Base-by-base conservation (phyloP, 2,113 vertebrate genomes). In the Tachycineta bicolor region DNA sequence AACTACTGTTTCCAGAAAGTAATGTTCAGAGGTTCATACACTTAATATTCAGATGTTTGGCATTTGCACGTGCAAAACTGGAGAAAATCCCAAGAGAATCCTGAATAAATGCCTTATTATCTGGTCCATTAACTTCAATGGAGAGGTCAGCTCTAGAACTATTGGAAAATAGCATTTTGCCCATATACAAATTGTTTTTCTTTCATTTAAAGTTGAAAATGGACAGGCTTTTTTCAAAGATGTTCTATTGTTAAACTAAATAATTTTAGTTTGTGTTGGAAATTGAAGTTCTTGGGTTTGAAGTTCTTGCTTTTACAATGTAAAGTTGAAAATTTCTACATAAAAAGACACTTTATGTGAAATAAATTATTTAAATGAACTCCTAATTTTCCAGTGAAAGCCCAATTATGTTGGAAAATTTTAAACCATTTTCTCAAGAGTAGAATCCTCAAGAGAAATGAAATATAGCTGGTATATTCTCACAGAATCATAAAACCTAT, bases 341-440 rank as follows among this genome's bases (percentile, higher is more conserved):
- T 96, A 91, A 94, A 95, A 94, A 96, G 96, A 95, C 96, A 94
- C 89, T 96, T 96, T 94, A 92, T 90, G 89, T 92, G 95, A 97
- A 95, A 96, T 96, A 96, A 97, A 97, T 96, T 96, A 97, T 97
- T 96, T 95, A 97, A 97, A 96, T 96, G 95, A 96, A 93, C 81
- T 94, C 89, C 89, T 96, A 95, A 97, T 97, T 96, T 96, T 95
- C 94, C 81, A 94, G 87, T 96, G 95, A 97, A 95, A 97, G 95
- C 90, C 84, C 96, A 95, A 96, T 97, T 97, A 97, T 94, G 96
- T 75, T 89, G 93, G 96, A 96, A 96, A 95, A 70, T 74, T 96
- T 96, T 97, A 88, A 94, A 96, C 95, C 95, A 88, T 95, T 96
- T 96, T 96, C 95, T 95, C 91, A 93, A 93, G 94, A 93, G 95